Conservation (phyloP, 2,888 invertebrate species). For the Ormyrus nitidulus region DNA sequence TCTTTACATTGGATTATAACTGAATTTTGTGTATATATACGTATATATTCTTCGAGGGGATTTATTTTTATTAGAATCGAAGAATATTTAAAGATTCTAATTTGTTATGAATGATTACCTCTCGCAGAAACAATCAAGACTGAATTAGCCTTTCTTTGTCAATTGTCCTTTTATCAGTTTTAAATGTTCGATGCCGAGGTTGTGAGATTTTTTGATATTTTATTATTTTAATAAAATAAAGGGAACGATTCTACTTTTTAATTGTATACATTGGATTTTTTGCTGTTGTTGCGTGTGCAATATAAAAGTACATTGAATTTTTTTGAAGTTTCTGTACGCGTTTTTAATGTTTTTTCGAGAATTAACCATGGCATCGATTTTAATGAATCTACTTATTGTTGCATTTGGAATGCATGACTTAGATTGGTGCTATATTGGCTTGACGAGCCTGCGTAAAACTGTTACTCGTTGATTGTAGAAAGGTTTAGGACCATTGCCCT, state of each 20-base stretch:
- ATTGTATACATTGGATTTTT: slow-evolving; percentile 22
- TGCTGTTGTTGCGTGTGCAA: slow-evolving; percentile 45
- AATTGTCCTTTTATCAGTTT: slow-evolving; percentile 39
- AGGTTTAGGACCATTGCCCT: slow-evolving; percentile 29
- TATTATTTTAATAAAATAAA: slow-evolving; percentile 42
- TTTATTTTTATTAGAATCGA: slow-evolving; percentile 41
- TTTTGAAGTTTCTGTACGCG: not conserved
- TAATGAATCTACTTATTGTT: slow-evolving; percentile 33
- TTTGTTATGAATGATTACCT: slow-evolving; percentile 48
- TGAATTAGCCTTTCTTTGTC: slow-evolving; percentile 53
- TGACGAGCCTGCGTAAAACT: slow-evolving; percentile 34
- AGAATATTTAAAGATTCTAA: slow-evolving; percentile 22
- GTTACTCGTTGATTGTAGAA: slow-evolving; percentile 53
- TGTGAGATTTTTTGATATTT: slow-evolving; percentile 6
- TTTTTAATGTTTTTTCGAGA: slow-evolving; percentile 15
- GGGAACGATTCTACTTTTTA: not conserved
- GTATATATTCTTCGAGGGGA: slow-evolving; percentile 41
- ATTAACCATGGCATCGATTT: slow-evolving; percentile 30
- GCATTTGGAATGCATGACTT: slow-evolving; percentile 46
- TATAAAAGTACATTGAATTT: slow-evolving; percentile 12
- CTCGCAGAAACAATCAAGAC: slow-evolving; percentile 53
- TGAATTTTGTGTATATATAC: slow-evolving; percentile 51
- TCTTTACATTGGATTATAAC: slow-evolving; percentile 45
- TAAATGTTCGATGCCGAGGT: slow-evolving; percentile 22
- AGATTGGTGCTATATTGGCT: slow-evolving; percentile 50